Conservation (phyloP, 2,888 invertebrate species). For the Enchytraeus crypticus region DNA sequence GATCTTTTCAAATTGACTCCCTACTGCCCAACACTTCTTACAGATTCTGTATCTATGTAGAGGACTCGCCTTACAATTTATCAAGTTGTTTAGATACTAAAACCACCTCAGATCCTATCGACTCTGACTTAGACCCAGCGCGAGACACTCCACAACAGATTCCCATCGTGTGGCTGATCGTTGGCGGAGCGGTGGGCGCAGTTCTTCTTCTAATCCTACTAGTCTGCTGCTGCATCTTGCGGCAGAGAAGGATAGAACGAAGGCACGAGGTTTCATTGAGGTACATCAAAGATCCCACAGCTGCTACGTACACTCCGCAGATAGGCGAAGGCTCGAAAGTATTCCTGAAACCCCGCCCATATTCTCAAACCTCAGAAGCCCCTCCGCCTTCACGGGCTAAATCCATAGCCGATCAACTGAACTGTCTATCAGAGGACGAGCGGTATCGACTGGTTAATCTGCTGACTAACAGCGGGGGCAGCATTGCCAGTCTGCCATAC, state of each 20-base stretch:
- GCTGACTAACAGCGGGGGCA: constrained; percentile 2
- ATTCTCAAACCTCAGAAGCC: background rate
- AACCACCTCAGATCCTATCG: background rate
- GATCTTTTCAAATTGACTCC: background rate
- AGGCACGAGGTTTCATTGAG: background rate
- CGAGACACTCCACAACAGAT: background rate
- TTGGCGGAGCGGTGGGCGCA: background rate
- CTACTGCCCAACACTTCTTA: background rate
- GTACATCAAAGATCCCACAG: background rate
- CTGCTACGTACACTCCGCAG: background rate
- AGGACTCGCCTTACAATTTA: background rate
- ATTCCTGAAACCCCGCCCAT: background rate
- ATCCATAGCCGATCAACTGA: constrained; percentile 5
- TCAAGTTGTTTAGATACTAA: background rate
- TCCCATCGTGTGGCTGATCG: background rate
- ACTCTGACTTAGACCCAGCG: too few relatives aligned
- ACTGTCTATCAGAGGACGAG: constrained; percentile 5
- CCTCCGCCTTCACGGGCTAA: background rate
- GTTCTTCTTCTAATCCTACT: background rate
- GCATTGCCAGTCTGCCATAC: background rate
- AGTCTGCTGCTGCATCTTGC: background rate
- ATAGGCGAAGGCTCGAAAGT: constrained; percentile 1
- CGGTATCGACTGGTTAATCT: constrained; percentile 4
- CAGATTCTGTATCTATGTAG: background rate
- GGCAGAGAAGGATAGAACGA: background rate